Conservation (phyloP, 2,797 vertebrate species). For the Phalloptychus januarius region DNA sequence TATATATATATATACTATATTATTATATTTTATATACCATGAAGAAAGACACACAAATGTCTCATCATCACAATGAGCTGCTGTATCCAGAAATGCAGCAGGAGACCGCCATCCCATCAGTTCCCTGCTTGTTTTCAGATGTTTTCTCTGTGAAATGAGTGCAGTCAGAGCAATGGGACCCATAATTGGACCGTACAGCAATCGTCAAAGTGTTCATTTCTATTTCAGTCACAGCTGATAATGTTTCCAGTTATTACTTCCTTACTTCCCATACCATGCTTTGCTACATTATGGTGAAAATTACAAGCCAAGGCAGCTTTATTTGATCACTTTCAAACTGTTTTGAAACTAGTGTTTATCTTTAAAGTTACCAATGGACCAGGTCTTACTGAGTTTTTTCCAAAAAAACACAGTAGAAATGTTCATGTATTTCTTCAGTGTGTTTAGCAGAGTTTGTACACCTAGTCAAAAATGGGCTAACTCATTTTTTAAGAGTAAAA, state of each 20-base stretch:
- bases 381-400: not conserved
- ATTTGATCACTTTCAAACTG: not conserved
- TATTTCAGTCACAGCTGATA: not conserved
- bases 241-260: not conserved
- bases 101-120: not conserved
- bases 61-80: slow-evolving; percentile 8
- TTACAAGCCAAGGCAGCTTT: not conserved
- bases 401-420: not conserved
- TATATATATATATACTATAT: no score
- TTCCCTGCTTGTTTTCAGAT: not conserved
- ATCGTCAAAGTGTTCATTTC: not conserved
- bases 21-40: slow-evolving; percentile 10
- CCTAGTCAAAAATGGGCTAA: not conserved
- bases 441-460: not conserved
- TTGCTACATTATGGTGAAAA: not conserved
- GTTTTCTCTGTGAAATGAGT: not conserved
- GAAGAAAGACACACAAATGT: not conserved
- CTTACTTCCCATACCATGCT: not conserved
- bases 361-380: not conserved
- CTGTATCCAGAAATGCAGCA: not conserved
- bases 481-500: not conserved
- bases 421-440: not conserved
- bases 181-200: not conserved
- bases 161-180: not conserved
- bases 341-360: not conserved